Conservation (phyloP, 1,140 invertebrate species). For the Psix sp. region DNA sequence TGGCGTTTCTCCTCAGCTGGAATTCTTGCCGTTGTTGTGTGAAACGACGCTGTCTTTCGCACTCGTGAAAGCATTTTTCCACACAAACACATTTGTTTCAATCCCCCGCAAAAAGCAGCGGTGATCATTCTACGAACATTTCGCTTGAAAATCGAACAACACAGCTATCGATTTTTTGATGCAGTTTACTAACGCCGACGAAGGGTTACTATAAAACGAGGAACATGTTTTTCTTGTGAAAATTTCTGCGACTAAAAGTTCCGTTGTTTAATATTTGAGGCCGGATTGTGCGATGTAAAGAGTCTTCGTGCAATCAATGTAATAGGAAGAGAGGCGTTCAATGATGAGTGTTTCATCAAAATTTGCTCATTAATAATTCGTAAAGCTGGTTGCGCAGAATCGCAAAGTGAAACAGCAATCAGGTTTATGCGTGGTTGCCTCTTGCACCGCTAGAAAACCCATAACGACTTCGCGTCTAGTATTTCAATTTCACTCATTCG, state of each 20-base stretch:
- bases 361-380: constrained; percentile 68
- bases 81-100: constrained; percentile 9
- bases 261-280: constrained; percentile 24
- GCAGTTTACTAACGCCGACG: too few species aligned
- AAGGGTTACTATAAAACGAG: too few species aligned
- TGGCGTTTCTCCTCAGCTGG: constrained; percentile 18
- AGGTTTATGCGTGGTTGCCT: constrained; percentile 73
- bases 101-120: neutral
- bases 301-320: constrained; percentile 32
- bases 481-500: too few species aligned
- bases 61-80: constrained; percentile 6
- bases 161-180: too few species aligned
- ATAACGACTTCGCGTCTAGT: too few species aligned
- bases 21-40: constrained; percentile 19
- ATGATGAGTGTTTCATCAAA: constrained; percentile 47
- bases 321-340: constrained; percentile 50
- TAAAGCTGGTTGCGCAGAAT: constrained; percentile 63
- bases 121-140: too few species aligned
- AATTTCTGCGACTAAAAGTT: constrained; percentile 4
- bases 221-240: too few species aligned
- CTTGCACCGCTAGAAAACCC: constrained; percentile 40
- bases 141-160: too few species aligned
- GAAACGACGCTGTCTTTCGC: constrained; percentile 26
- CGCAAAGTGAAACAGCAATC: constrained; percentile 74
- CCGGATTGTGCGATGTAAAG: constrained; percentile 12